These are phyloP conservation scores for Sinocyclocheilus rhinocerous DNA, from an alignment of 2,113 vertebrate genomes.

Conservation along the genomic window DNA sequence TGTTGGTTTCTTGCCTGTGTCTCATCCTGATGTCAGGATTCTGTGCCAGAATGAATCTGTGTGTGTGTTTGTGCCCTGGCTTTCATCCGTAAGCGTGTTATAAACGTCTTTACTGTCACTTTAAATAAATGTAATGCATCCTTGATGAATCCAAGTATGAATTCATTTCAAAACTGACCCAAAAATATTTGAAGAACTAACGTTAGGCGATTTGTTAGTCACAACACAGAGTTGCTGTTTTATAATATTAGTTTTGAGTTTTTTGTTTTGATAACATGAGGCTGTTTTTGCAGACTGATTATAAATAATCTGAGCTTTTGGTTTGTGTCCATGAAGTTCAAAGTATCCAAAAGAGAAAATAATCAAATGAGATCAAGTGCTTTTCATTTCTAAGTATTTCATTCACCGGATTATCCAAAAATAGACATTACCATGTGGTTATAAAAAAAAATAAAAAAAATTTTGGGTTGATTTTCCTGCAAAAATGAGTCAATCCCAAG, in stretches of 20 bases:
- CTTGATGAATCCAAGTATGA: not conserved
- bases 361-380: constrained; percentile 12
- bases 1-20: not conserved
- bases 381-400: constrained; percentile 13
- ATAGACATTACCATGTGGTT: not conserved
- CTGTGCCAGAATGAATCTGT: not conserved
- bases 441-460: not conserved
- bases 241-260: not conserved
- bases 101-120: not conserved
- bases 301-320: constrained; percentile 18
- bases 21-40: not conserved
- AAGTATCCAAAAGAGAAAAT: not conserved
- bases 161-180: not conserved
- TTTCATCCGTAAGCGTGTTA: not conserved
- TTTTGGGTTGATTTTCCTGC: not conserved
- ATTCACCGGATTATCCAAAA: constrained; percentile 9
- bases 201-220: not conserved
- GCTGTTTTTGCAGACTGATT: constrained; percentile 1
- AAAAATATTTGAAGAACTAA: not conserved
- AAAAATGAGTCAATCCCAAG: not conserved
- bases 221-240: not conserved
- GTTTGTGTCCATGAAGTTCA: not conserved
- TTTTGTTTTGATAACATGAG: not conserved
- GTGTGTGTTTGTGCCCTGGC: not conserved
- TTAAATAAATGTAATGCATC: not conserved